Conservation (phyloP, 2,113 vertebrate species). For the Cottus gobio region DNA sequence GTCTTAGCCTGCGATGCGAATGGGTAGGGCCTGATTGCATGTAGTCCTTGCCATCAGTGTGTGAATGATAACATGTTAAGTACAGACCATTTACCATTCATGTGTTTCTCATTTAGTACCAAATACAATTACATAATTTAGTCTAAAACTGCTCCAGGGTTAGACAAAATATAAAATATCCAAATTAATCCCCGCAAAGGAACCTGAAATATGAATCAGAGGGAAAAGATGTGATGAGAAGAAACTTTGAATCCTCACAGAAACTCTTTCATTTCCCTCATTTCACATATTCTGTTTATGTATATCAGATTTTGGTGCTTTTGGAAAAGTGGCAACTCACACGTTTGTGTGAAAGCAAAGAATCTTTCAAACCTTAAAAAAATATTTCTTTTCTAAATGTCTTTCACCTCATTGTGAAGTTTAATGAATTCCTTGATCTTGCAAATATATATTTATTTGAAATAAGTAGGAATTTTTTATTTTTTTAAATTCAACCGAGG, state of each 20-base stretch:
- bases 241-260: neutral
- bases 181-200: too few species aligned
- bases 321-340: neutral
- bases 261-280: neutral
- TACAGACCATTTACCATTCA: too few species aligned
- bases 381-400: neutral
- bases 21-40: too few species aligned
- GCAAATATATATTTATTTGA: slow-evolving; percentile 1
- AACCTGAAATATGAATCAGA: neutral
- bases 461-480: too few species aligned
- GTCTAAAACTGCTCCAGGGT: neutral
- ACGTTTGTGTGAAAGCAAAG: slow-evolving; percentile 14
- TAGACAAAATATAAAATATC: neutral
- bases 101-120: neutral
- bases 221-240: neutral
- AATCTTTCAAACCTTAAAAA: neutral
- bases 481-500: neutral
- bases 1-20: too few species aligned
- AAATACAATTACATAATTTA: neutral
- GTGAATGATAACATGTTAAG: too few species aligned
- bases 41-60: too few species aligned
- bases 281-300: slow-evolving; percentile 3
- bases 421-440: neutral
- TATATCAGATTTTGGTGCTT: neutral
- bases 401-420: slow-evolving; percentile 11